Conservation (phyloP, 2,888 invertebrate species). For the Agriopis marginaria region DNA sequence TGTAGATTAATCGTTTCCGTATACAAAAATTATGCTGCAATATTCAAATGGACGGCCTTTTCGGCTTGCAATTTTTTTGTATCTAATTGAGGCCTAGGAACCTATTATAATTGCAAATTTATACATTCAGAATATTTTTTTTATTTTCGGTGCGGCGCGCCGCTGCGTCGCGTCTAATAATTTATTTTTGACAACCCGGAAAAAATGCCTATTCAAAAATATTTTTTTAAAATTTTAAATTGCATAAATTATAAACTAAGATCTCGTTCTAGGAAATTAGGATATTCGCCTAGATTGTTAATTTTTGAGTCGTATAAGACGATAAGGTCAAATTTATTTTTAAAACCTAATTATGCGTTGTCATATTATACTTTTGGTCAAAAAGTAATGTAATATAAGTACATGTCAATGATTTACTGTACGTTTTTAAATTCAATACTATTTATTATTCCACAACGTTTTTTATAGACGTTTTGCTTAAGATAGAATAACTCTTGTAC, state of each 20-base stretch:
- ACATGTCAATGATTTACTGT: no score
- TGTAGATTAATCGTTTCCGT: constrained; percentile 13
- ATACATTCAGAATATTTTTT: neutral
- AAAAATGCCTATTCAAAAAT: constrained; percentile 4
- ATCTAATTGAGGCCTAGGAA: constrained; percentile 21
- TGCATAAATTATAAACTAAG: constrained; percentile 5
- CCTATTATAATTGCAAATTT: constrained; percentile 1
- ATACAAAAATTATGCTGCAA: constrained; percentile 2
- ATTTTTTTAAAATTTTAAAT: neutral
- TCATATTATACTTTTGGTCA: no score
- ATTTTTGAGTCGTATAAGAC: neutral
- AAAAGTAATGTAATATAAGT: neutral
- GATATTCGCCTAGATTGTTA: neutral
- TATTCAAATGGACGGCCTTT: neutral
- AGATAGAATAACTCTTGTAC: no score
- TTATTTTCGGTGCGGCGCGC: neutral
- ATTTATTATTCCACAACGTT: no score
- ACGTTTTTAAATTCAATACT: no score
- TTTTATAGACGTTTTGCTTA: no score
- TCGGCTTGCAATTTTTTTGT: neutral
- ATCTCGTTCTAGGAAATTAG: neutral
- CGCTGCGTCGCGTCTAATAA: neutral
- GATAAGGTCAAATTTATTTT: constrained; percentile 1
- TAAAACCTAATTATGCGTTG: neutral
- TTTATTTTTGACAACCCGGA: constrained; percentile 16